These are phyloP conservation scores for Meiosimyza decipiens DNA, from an alignment of 2,888 invertebrate species.

Conservation along the genomic window DNA sequence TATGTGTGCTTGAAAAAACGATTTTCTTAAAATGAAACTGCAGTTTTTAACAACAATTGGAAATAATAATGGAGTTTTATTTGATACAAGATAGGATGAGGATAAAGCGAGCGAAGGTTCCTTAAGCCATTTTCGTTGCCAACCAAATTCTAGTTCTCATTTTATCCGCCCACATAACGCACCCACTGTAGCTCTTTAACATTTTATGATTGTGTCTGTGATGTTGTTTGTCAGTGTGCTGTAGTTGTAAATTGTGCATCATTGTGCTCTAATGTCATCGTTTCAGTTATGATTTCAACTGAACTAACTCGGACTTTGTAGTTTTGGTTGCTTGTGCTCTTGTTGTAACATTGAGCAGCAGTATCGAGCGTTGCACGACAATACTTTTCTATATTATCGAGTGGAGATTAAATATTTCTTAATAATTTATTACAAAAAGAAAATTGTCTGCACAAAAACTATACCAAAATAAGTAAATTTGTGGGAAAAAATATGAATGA, in stretches of 20 bases:
- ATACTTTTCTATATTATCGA: no score
- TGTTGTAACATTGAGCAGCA: no score
- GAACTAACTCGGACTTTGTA: conserved; percentile 28
- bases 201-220: not conserved
- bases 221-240: not conserved
- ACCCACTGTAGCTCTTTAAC: not conserved
- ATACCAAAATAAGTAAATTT: no score
- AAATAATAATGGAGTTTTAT: conserved; percentile 29
- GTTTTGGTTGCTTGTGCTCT: not conserved
- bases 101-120: conserved; percentile 9
- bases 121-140: conserved; percentile 3
- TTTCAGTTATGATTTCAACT: conserved; percentile 27
- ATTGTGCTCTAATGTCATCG: conserved; percentile 23
- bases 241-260: conserved; percentile 25
- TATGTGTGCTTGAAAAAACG: conserved; percentile 11
- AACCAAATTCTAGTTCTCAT: conserved; percentile 3
- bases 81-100: conserved; percentile 17
- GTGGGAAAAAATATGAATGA: no score
- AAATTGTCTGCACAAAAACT: no score
- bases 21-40: conserved; percentile 26
- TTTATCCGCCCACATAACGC: not conserved
- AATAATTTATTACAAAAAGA: no score
- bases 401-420: no score
- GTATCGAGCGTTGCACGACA: no score
- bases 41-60: conserved; percentile 28